Percentiles rank a stretch among this genome's conserved stretches.
phyloP scores from a whole-genome alignment of 23 tunicate genomes.

The Styela plicata region DNA sequence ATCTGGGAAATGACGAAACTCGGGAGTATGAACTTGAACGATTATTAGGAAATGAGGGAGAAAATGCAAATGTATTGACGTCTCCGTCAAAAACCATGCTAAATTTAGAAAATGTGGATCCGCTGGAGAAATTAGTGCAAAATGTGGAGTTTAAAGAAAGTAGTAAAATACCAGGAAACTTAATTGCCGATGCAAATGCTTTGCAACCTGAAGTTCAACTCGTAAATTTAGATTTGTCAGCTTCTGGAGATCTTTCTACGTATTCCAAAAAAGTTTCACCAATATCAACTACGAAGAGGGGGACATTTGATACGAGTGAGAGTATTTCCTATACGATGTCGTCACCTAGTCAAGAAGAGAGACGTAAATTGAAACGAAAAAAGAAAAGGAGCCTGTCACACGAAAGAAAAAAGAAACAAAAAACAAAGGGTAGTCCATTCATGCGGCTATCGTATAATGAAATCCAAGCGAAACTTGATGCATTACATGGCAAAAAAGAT shows the following conservation, averaged over 20 bases:
- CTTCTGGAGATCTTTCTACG: too few species aligned
- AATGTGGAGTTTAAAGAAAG: too few species aligned
- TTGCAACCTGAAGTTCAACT: neutral
- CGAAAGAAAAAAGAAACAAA: neutral
- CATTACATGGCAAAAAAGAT: conserved; percentile 20
- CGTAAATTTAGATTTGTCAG: neutral
- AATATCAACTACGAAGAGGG: too few species aligned
- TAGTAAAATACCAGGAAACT: too few species aligned
- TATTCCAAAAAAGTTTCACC: too few species aligned
- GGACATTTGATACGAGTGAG: too few species aligned
- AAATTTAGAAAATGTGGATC: neutral
- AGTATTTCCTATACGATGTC: too few species aligned
- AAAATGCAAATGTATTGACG: too few species aligned
- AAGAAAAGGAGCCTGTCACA: neutral
- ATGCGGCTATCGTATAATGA: conserved; percentile 23
- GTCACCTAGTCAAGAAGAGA: neutral
- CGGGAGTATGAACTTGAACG: too few species aligned
- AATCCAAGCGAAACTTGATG: conserved; percentile 22
- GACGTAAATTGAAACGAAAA: conserved; percentile 14
- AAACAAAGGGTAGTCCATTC: neutral
- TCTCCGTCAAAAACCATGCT: too few species aligned
- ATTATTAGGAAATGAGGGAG: too few species aligned
- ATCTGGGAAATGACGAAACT: too few species aligned
- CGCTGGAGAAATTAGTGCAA: neutral
- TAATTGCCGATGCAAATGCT: neutral